Percentiles rank a stretch among this genome's conserved stretches.
These are phyloP conservation scores for Cryptotermes secundus DNA, from an alignment of 1,140 invertebrate genomes.

Conservation along the genomic window DNA sequence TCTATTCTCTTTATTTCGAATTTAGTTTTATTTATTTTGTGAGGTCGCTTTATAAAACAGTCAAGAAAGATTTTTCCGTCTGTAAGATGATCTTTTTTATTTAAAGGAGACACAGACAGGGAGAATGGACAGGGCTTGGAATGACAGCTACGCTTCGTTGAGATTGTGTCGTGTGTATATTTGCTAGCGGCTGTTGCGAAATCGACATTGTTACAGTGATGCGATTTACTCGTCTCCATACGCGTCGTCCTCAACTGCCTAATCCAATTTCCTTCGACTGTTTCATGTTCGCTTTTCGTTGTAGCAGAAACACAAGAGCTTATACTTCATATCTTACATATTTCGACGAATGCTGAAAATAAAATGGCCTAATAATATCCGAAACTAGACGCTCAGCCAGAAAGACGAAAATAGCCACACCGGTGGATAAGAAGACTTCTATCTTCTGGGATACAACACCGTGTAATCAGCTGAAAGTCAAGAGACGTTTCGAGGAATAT, in stretches of 20 bases:
- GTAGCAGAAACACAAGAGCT: no score
- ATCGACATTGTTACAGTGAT: background rate
- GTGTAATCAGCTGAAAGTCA: no score
- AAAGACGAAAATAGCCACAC: no score
- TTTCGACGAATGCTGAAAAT: no score
- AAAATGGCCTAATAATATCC: no score
- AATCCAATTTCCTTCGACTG: no score
- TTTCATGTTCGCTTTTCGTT: no score
- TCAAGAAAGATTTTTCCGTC: constrained; percentile 13
- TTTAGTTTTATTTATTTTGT: constrained; percentile 18
- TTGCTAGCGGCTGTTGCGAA: background rate
- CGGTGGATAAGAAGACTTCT: no score
- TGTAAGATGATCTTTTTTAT: constrained; percentile 15
- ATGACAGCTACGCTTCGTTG: background rate
- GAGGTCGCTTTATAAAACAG: background rate
- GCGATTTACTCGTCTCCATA: background rate
- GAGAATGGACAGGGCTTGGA: background rate
- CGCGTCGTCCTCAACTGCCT: background rate
- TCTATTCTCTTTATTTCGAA: background rate
- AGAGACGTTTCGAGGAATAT: no score
- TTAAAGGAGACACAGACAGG: constrained; percentile 4
- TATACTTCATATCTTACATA: no score
- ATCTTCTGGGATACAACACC: no score
- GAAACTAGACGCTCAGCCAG: no score
- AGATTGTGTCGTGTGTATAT: background rate